Base-by-base conservation (phyloP, 1,140 invertebrate species). In the Penaeus indicus region DNA sequence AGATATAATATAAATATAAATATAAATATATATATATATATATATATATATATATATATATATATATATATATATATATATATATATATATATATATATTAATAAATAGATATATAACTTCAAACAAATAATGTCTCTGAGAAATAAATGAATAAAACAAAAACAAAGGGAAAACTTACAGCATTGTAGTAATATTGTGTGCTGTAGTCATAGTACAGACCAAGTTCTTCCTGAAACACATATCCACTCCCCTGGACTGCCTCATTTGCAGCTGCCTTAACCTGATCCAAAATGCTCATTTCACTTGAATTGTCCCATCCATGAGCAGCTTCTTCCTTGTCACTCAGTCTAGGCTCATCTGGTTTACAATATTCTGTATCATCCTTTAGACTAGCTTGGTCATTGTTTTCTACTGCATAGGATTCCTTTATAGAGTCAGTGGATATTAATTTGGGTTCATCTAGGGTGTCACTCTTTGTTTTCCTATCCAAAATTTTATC, bases 101-200 rank as follows among this genome's bases (percentile, higher is more conserved):
- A 4, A 77, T 72, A 21, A 13, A 72, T 27, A 16, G 22, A 16
- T 72, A 10, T 75, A 27, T 19, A 27, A 75, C 27, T 27, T 19
- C 72, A 32, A 11, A 10, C 11, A 54, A 8, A 75, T 32, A 21
- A 0, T 32, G n/a, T 32, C 5, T 25, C 1, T 32, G 5, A 19
- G 42, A 27, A 19, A 75, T 10, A 27, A 27, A 2, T 38, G 42
- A 5, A 7, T 3, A 75, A 75, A 75, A 38, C 27, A 75, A 32
- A 27, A 62, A 10, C n/a, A 60, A 75, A 60, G 22, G 5, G 8
- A 47, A 19, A 18, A 88, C 87, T 88, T 42, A 88, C 87, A 63
- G 87, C 87, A 67, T 88, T 79, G 22, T 84, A 88, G 69, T 88
- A 88, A 38, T 88, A 88, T 25, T 82, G 81, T 3, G 81, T 77